These are phyloP conservation scores for Eutolmus rufibarbis DNA, from an alignment of 2,888 invertebrate genomes.

Conservation along the genomic window DNA sequence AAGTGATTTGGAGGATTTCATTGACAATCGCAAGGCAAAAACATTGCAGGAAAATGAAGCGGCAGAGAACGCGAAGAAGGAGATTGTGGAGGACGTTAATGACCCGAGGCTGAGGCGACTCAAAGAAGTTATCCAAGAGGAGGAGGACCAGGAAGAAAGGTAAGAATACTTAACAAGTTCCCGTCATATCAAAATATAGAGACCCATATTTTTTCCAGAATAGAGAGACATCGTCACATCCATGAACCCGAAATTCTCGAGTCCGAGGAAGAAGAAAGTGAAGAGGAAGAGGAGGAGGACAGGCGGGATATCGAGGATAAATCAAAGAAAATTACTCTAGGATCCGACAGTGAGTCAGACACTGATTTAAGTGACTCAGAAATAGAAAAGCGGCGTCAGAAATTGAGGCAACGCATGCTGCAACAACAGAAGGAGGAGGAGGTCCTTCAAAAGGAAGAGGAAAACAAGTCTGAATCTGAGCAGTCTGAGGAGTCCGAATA, in stretches of 20 bases:
- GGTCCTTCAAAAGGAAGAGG: constrained; percentile 65
- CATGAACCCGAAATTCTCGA: constrained; percentile 72
- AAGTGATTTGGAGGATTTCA: constrained; percentile 86
- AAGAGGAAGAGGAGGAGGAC: constrained; percentile 57
- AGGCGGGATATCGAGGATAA: constrained; percentile 62
- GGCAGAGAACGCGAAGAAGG: constrained; percentile 53
- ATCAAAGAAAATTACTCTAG: constrained; percentile 60
- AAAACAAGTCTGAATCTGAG: constrained; percentile 70
- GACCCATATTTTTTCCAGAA: constrained; percentile 50
- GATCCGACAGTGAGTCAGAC: constrained; percentile 73
- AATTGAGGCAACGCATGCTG: constrained; percentile 72
- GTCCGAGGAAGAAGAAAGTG: constrained; percentile 64
- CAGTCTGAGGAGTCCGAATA: constrained; percentile 81
- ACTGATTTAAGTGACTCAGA: constrained; percentile 86
- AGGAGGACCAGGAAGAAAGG: constrained; percentile 57
- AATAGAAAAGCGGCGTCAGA: constrained; percentile 80
- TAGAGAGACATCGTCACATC: constrained; percentile 69
- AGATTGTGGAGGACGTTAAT: constrained; percentile 67
- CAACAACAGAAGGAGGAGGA: constrained; percentile 78
- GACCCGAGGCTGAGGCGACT: constrained; percentile 84
- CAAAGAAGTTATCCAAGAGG: constrained; percentile 61
- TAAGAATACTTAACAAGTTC: not conserved
- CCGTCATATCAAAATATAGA: not conserved
- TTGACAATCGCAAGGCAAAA: constrained; percentile 67
- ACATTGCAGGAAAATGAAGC: constrained; percentile 38